Evolutionary conservation across 1,140 invertebrate species (phyloP).

Genomic region (Caenorhabditis inopinata): DNA sequence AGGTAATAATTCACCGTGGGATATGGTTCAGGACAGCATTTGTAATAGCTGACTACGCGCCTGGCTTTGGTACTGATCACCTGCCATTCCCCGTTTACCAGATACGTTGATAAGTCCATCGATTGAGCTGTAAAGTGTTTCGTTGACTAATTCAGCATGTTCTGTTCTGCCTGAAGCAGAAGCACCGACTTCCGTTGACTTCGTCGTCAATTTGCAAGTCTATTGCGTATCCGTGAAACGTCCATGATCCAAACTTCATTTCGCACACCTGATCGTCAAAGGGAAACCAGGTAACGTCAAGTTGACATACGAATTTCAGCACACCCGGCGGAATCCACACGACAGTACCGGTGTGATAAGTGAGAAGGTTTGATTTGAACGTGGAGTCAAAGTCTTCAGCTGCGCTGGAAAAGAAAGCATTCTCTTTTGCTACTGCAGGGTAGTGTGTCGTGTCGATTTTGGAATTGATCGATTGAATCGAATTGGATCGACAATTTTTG

Average conservation of each 20-base stretch:
- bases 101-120: slow-evolving; percentile 89
- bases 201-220: slow-evolving; percentile 75
- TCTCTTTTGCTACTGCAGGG: no score
- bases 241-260: slow-evolving; percentile 82
- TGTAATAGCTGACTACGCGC: slow-evolving; percentile 57
- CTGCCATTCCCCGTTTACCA: slow-evolving; percentile 95
- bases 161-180: no score
- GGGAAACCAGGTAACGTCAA: slow-evolving; percentile 77
- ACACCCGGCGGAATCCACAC: slow-evolving; percentile 55
- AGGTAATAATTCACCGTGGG: slow-evolving; percentile 95
- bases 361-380: slow-evolving; percentile 52
- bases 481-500: no score
- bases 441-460: no score
- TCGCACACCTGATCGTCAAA: slow-evolving; percentile 97
- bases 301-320: slow-evolving; percentile 50
- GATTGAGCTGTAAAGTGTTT: slow-evolving; percentile 86
- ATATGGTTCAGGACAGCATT: slow-evolving; percentile 75
- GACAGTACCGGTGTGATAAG: slow-evolving; percentile 49
- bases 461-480: no score
- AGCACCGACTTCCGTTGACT: slow-evolving; percentile 18
- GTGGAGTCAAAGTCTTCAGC: slow-evolving; percentile 72
- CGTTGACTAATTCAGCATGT: no score
- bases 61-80: slow-evolving; percentile 85
- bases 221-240: slow-evolving; percentile 87
- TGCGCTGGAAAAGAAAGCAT: slow-evolving; percentile 83